phyloP scores from a whole-genome alignment of 2,888 invertebrate genomes.

The Apodemia duryi region DNA sequence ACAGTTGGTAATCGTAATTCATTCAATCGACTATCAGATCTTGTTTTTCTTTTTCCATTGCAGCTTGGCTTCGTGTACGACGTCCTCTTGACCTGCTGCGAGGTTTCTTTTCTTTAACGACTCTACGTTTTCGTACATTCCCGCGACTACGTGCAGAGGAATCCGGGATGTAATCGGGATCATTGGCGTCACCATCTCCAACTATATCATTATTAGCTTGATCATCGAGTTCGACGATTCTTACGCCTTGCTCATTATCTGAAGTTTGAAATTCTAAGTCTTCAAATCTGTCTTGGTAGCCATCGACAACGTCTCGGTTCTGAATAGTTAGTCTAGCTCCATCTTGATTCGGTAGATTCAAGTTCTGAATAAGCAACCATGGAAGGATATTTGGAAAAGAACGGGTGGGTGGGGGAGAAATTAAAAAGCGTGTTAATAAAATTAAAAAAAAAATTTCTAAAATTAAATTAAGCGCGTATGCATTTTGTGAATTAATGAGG shows the following conservation, averaged over 20 bases:
- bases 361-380: constrained; percentile 53
- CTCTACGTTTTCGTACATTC: constrained; percentile 61
- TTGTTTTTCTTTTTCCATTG: constrained; percentile 44
- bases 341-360: constrained; percentile 65
- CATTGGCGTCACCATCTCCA: constrained; percentile 47
- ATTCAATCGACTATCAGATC: constrained; percentile 55
- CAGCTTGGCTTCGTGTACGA: constrained; percentile 64
- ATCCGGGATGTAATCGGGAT: constrained; percentile 59
- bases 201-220: constrained; percentile 36
- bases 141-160: constrained; percentile 62
- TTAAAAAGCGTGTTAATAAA: constrained; percentile 81
- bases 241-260: constrained; percentile 50
- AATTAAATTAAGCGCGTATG: constrained; percentile 45
- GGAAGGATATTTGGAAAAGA: constrained; percentile 47
- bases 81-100: constrained; percentile 66
- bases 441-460: constrained; percentile 55
- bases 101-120: constrained; percentile 47
- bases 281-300: constrained; percentile 50
- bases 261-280: constrained; percentile 55
- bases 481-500: constrained; percentile 34
- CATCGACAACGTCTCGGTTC: constrained; percentile 56
- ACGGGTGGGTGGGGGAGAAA: constrained; percentile 62
- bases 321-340: constrained; percentile 46
- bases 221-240: constrained; percentile 57
- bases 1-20: constrained; percentile 50